Base-by-base conservation (phyloP, 1,140 invertebrate genomes). In the Eupristina koningsbergeri region DNA sequence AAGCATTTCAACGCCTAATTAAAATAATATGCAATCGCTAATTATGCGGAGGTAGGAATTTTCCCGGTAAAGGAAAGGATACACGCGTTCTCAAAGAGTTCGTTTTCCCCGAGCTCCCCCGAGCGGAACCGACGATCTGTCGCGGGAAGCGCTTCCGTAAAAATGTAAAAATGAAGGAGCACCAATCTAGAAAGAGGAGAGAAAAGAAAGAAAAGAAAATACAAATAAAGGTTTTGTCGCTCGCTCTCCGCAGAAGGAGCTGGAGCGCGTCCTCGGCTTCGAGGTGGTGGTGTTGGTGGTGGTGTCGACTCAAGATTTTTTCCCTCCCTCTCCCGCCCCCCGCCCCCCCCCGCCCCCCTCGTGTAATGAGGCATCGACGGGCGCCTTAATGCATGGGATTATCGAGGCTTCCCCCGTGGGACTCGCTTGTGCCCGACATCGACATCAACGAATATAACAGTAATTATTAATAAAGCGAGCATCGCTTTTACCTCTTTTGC, bases 371-470 rank as follows among this genome's bases (percentile, higher is more conserved):
- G 87, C 89, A 89, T 91, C 88, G 89, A 58, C 84, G 67, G 85
- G 81, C 45, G 85, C 29, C 67, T 84, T 92, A 92, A 92, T 92
- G 86, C 90, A 91, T 92, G 91, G 89, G 90, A 92, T 92, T 91
- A 92, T 92, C 90, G 91, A 91, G 87, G 89, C 89, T 92, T 92
- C 91, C 91, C 91, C 92, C 90, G n/a, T n/a, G n/a, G n/a, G n/a
- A n/a, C n/a, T n/a, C n/a, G n/a, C n/a, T n/a, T n/a, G n/a, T n/a
- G n/a, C n/a, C 87, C 89, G 87, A 91, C 89, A 91, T 92, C 89
- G 89, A 91, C 89, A 91, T 92, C 91, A 92, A 80, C 88, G 36
- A 34, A n/a, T 90, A 91, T 91, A 91, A 91, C 91, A 91, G 91
- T 92, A 92, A 92, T 92, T 92, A 92, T 91, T 91, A 91, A 90